phyloP scores from a whole-genome alignment of 2,888 invertebrate species.

The Ochlodes sylvanus region DNA sequence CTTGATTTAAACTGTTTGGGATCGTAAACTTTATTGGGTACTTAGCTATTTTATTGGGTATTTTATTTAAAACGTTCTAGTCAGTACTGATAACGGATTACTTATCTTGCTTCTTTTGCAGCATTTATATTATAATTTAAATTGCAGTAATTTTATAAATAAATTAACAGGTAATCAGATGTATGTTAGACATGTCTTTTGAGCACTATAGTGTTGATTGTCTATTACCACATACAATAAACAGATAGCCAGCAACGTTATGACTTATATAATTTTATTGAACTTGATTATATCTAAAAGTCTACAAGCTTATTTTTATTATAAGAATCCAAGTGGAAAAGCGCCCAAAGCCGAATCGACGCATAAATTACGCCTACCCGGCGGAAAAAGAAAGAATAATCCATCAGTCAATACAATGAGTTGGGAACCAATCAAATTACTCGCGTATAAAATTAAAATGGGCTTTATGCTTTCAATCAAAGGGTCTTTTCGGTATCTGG shows the following conservation, averaged over 20 bases:
- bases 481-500: constrained; percentile 19
- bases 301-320: not conserved
- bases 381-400: constrained; percentile 42
- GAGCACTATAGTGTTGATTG: no score
- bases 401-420: constrained; percentile 34
- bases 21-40: constrained; percentile 1
- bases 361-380: constrained; percentile 40
- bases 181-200: no score
- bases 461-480: constrained; percentile 14
- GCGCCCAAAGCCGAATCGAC: constrained; percentile 28
- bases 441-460: constrained; percentile 36
- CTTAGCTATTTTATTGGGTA: constrained; percentile 3
- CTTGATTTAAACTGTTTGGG: constrained; percentile 1
- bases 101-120: no score
- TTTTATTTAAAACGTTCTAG: not conserved
- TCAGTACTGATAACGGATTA: no score
- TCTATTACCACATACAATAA: no score
- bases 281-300: no score
- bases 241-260: no score
- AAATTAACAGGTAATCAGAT: no score
- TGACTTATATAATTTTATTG: no score
- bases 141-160: no score
- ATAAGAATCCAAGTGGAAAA: not conserved
- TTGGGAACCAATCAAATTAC: constrained; percentile 33
- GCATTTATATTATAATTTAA: no score